Base-by-base conservation (phyloP, 1,140 invertebrate species). In the Ectropis grisescens region DNA sequence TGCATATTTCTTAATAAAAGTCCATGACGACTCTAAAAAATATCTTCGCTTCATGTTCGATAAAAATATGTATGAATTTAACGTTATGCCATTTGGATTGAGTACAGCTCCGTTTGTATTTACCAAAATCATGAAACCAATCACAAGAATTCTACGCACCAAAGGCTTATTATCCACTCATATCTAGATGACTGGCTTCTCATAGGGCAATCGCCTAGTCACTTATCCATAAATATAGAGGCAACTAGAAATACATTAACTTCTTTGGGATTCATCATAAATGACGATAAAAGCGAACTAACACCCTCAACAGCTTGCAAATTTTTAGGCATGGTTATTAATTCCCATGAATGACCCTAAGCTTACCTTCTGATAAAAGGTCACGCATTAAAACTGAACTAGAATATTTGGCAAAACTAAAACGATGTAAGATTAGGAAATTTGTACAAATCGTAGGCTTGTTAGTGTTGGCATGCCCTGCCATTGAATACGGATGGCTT, bases 181-280 rank as follows among this genome's bases (percentile, higher is more conserved):
- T 56, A 51, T 34, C 13, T 54, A 2, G 50, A 54, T 33, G 50
- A 54, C 24, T 10, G 37, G 2, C 43, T 43, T n/a, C 37, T 24
- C n/a, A 36, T 45, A 5, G 40, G 34, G 11, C 9, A 27, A 5
- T 7, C 9, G n/a, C n/a, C n/a, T n/a, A n/a, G n/a, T n/a, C n/a
- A n/a, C n/a, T n/a, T n/a, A n/a, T n/a, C n/a, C n/a, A n/a, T n/a
- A n/a, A n/a, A n/a, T 7, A 26, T 26, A 19, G 13, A 24, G 0
- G 19, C 22, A 8, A 37, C 34, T 34, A n/a, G 15, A 19, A 13
- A 31, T 9, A 47, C 47, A 24, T 7, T 40, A 5, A 16, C 14
- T 4, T 13, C 19, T 23, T 9, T 25, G n/a, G 42, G 51, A n/a
- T 44, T 55, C 37, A 33, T 47, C 2, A 33, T 56, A 8, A 56